A percentile compares a stretch with the other conserved stretches of the same genome.
These are phyloP conservation scores for Mionectes macconnelli DNA, from an alignment of 2,113 vertebrate species.

Conservation along the genomic window DNA sequence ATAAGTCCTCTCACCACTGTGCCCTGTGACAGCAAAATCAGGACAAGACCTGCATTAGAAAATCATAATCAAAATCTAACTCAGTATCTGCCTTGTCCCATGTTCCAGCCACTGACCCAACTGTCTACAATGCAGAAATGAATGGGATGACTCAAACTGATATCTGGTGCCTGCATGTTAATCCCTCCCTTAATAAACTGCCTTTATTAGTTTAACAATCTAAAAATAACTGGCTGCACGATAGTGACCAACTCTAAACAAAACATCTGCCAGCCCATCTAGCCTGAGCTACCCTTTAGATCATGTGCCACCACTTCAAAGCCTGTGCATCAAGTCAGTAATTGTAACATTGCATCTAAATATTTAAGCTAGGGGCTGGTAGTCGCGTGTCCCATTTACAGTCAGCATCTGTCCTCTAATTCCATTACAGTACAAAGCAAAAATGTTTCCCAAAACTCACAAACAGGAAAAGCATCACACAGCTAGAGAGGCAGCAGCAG, in stretches of 20 bases:
- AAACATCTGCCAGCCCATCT: constrained; percentile 70
- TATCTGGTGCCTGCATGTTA: constrained; percentile 6
- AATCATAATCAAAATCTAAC: neutral
- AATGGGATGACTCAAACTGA: neutral
- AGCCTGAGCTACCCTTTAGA: constrained; percentile 52
- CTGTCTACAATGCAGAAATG: neutral
- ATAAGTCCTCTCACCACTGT: neutral
- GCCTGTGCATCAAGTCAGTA: constrained; percentile 75
- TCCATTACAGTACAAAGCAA: constrained; percentile 82
- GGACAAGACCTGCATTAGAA: neutral
- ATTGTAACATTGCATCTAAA: constrained; percentile 83
- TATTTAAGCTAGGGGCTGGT: constrained; percentile 79
- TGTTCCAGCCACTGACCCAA: neutral
- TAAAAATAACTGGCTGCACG: constrained; percentile 55
- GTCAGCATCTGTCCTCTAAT: constrained; percentile 81
- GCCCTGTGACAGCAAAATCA: neutral
- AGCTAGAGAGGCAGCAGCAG: constrained; percentile 57
- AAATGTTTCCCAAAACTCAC: constrained; percentile 79
- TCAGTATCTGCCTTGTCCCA: neutral
- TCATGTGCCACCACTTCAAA: constrained; percentile 73
- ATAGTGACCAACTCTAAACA: constrained; percentile 60
- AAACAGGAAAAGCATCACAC: constrained; percentile 79
- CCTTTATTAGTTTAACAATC: constrained; percentile 20
- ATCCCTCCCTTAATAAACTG: constrained; percentile 4
- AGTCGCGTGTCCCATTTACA: constrained; percentile 82